Conservation (phyloP, 1,140 invertebrate species). For the Helicorthomorpha holstii region DNA sequence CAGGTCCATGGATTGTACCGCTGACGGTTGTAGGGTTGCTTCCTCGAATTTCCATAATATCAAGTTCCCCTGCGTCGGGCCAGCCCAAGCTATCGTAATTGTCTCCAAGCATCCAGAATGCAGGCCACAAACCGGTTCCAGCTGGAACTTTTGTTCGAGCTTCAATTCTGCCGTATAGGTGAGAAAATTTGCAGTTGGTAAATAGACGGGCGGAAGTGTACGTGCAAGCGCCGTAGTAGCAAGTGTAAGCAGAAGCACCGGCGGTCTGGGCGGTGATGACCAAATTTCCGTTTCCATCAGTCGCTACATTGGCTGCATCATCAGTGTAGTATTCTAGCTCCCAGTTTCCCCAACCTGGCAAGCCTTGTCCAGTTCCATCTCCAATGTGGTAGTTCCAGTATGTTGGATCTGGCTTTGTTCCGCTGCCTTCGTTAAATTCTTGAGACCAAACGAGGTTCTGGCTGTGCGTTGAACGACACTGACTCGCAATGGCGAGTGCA, state of each 20-base stretch:
- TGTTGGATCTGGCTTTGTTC: background rate
- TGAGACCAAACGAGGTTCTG: background rate
- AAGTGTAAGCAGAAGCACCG: background rate
- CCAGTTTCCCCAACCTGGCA: background rate
- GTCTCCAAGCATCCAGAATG: slow-evolving; percentile 9
- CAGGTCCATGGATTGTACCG: background rate
- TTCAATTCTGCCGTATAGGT: slow-evolving; percentile 6
- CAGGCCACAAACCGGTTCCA: slow-evolving; percentile 9
- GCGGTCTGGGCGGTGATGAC: background rate
- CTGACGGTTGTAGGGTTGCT: background rate
- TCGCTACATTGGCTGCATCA: background rate
- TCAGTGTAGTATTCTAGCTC: background rate
- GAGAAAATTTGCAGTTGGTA: background rate
- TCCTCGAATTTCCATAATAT: slow-evolving; percentile 9
- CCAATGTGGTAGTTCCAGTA: background rate
- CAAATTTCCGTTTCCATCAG: background rate
- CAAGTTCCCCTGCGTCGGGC: slow-evolving; percentile 10
- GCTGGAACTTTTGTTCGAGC: slow-evolving; percentile 6
- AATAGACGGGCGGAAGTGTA: background rate
- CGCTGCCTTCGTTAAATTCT: background rate
- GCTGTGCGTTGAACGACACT: too few species aligned
- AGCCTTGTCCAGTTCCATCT: background rate
- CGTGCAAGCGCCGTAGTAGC: background rate
- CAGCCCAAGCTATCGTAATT: slow-evolving; percentile 3
- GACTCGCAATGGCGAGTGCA: too few species aligned